A percentile compares a stretch with the other conserved stretches of the same genome.
Evolutionary conservation across 53 echinoderm and acorn worm species (phyloP).

Genomic region (Stichopus horrens): DNA sequence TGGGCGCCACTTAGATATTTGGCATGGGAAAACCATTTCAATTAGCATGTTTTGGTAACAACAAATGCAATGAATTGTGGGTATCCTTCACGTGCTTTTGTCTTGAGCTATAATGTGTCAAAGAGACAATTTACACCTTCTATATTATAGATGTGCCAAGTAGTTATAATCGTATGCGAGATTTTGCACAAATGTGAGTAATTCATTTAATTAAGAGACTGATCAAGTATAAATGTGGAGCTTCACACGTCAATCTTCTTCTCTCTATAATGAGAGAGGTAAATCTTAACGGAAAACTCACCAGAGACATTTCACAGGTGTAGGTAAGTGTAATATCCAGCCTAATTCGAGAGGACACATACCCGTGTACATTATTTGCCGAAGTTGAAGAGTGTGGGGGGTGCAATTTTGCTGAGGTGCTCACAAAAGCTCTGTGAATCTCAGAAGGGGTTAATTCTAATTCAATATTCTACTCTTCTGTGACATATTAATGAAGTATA

Average conservation of each 20-base stretch:
- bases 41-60: background rate
- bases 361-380: no score
- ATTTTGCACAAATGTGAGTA: background rate
- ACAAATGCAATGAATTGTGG: background rate
- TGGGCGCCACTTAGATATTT: slow-evolving; percentile 14
- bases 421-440: no score
- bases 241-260: background rate
- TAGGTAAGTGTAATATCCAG: no score
- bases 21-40: slow-evolving; percentile 14
- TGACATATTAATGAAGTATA: no score
- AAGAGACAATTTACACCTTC: no score
- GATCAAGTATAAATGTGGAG: background rate
- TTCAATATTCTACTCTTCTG: no score
- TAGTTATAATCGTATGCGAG: slow-evolving; percentile 2
- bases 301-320: background rate
- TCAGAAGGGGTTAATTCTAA: no score
- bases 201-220: background rate
- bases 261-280: background rate
- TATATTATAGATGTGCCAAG: no score
- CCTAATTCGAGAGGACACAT: no score
- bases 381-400: no score
- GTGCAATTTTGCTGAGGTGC: no score
- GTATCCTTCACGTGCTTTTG: background rate
- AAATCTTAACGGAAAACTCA: slow-evolving; percentile 3
- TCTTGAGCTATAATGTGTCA: background rate